Evolutionary conservation across 2,113 vertebrate genomes (phyloP).

Genomic region (Peucedramus taeniatus): DNA sequence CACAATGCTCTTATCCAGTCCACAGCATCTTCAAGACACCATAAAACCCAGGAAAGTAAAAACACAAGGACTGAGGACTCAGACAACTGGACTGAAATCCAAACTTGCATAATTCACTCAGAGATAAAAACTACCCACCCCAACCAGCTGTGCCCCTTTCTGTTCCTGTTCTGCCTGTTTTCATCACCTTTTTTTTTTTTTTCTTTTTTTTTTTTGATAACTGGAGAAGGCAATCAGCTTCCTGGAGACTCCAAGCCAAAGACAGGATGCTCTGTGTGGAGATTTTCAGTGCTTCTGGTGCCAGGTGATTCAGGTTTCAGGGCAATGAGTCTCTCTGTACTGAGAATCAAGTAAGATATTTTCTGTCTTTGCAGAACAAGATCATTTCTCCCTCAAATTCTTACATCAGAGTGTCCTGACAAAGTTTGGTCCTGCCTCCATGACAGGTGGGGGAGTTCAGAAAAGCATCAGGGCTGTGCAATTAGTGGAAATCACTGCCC

Average conservation of each 20-base stretch:
- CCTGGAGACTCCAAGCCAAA: not conserved
- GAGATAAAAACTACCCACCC: not conserved
- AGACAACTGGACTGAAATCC: not conserved
- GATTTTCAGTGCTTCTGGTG: not conserved
- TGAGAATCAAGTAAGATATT: not conserved
- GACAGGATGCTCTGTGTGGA: fast-evolving
- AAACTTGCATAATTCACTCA: not conserved
- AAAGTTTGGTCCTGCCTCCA: not conserved
- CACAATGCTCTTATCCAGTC: not conserved
- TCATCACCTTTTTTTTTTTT: not conserved
- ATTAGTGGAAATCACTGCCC: not conserved
- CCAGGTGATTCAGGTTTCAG: not conserved
- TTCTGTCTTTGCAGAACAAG: not conserved
- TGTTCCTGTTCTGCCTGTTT: not conserved
- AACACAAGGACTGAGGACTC: not conserved
- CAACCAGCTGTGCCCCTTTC: not conserved
- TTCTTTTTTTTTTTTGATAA: not conserved
- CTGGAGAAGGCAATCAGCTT: not conserved
- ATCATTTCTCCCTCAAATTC: not conserved
- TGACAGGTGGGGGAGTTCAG: not conserved
- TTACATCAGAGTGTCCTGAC: not conserved
- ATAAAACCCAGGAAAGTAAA: not conserved
- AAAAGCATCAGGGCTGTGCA: not conserved
- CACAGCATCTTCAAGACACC: not conserved
- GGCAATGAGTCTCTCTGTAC: not conserved